Evolutionary conservation across 2,113 vertebrate species (phyloP).

Genomic region (Aphelocoma coerulescens): DNA sequence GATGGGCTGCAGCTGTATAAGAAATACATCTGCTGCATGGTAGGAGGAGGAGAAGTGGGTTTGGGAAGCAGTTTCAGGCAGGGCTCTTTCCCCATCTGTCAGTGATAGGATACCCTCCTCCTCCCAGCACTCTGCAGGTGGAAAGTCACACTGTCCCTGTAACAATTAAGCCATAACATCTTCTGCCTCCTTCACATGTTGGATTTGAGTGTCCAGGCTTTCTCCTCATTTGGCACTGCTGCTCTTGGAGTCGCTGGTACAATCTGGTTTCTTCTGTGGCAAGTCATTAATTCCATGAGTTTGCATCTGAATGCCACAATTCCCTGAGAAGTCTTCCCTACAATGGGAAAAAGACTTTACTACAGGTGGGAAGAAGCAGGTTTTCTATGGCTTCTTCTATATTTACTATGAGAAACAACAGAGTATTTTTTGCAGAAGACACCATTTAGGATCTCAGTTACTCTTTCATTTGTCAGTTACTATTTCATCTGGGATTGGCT

Average conservation of each 20-base stretch:
- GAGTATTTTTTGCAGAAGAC: not conserved
- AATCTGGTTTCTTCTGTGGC: not conserved
- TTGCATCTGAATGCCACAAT: not conserved
- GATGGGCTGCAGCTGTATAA: not conserved
- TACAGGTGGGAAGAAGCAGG: not conserved
- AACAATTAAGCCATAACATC: not conserved
- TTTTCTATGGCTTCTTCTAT: not conserved
- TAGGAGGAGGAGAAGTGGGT: not conserved
- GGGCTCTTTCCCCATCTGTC: not conserved
- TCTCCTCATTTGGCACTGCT: not conserved
- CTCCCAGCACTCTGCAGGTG: not conserved
- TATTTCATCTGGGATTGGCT: not conserved
- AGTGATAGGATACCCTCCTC: not conserved
- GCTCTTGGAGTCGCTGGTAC: not conserved
- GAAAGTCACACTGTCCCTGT: not conserved
- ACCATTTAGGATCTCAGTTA: not conserved
- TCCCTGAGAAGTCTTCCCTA: not conserved
- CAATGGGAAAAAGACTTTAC: not conserved
- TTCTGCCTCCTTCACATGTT: not conserved
- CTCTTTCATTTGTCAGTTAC: not conserved
- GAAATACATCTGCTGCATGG: not conserved
- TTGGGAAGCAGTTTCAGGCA: not conserved
- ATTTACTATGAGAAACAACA: not conserved
- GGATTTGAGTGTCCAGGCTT: not conserved
- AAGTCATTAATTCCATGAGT: not conserved